These are phyloP conservation scores for Drosophila subquinaria DNA, from an alignment of 2,888 invertebrate species.

Conservation along the genomic window DNA sequence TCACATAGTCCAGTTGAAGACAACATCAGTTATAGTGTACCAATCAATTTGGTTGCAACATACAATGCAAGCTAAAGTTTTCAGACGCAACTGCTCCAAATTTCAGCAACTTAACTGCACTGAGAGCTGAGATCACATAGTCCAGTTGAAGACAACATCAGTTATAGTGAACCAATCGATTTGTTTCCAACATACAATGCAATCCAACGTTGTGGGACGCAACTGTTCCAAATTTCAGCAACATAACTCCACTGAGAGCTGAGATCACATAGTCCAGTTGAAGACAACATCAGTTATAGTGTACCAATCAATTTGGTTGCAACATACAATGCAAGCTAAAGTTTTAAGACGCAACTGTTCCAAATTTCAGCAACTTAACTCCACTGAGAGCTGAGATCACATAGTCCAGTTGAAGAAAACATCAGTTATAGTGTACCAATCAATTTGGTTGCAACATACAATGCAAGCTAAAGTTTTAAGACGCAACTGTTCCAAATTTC, in stretches of 20 bases:
- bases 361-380: too few relatives aligned
- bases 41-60: neutral
- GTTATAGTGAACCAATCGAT: neutral
- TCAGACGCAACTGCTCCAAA: conserved; percentile 3
- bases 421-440: conserved; percentile 1
- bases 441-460: neutral
- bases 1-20: neutral
- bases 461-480: neutral
- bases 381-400: conserved; percentile 6
- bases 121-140: conserved; percentile 7
- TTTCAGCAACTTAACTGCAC: conserved; percentile 5
- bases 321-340: too few relatives aligned
- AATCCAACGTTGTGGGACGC: neutral
- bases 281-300: too few relatives aligned
- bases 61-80: neutral
- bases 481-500: conserved; percentile 14
- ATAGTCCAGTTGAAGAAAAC: too few relatives aligned
- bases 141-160: neutral
- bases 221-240: conserved; percentile 18
- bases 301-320: too few relatives aligned
- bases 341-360: too few relatives aligned
- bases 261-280: conserved; percentile 3
- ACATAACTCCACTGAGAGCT: neutral
- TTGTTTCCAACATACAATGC: neutral
- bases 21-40: neutral